These are phyloP conservation scores for Rana temporaria DNA, from an alignment of 2,113 vertebrate species.

Conservation along the genomic window DNA sequence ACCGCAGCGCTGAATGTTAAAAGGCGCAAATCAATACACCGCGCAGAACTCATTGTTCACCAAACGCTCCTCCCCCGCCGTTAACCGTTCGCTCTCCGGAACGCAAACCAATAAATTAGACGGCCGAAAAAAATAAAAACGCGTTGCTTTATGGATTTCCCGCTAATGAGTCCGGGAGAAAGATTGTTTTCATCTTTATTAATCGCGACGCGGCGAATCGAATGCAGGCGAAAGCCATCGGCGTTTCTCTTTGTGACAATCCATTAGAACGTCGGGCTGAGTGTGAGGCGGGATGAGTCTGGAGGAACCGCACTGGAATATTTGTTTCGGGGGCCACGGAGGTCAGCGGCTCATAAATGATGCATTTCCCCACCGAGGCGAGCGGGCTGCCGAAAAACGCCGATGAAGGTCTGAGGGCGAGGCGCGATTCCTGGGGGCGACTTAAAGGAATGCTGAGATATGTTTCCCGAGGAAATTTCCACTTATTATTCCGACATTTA, in stretches of 20 bases:
- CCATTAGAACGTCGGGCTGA: too few relatives aligned
- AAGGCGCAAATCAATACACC: conserved; percentile 27
- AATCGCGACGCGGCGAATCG: too few relatives aligned
- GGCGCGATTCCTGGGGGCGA: too few relatives aligned
- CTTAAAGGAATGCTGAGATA: too few relatives aligned
- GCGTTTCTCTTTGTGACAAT: conserved; percentile 19
- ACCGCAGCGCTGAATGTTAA: conserved; percentile 23
- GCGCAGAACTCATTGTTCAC: conserved; percentile 27
- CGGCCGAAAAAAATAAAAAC: background rate
- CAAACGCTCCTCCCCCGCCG: background rate
- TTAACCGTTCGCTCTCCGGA: conserved; percentile 12
- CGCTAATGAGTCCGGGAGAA: too few relatives aligned
- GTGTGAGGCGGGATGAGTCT: background rate
- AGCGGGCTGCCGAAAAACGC: too few relatives aligned
- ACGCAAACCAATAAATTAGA: background rate
- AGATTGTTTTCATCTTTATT: too few relatives aligned
- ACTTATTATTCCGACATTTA: too few relatives aligned
- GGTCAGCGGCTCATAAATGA: conserved; percentile 2
- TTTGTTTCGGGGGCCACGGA: conserved; percentile 9
- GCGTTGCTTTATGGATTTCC: background rate
- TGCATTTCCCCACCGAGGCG: background rate
- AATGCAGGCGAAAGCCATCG: background rate
- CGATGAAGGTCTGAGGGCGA: background rate
- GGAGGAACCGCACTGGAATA: background rate
- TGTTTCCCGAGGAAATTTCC: too few relatives aligned